phyloP scores from a whole-genome alignment of 2,113 vertebrate genomes.

The Grallaria varia region DNA sequence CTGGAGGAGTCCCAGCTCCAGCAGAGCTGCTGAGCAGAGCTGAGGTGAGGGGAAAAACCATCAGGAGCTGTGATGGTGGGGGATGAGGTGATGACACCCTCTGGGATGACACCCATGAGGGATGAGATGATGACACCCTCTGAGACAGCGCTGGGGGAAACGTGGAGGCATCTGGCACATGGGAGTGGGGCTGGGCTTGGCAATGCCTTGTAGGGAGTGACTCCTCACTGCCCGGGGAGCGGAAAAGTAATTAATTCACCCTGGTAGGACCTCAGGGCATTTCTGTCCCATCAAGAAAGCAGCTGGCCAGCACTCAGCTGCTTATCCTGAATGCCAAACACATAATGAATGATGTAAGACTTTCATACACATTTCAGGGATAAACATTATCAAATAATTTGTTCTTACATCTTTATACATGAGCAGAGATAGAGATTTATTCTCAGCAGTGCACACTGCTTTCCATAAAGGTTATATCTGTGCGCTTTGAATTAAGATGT shows the following conservation, averaged over 20 bases:
- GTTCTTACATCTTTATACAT: neutral
- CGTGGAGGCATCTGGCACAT: neutral
- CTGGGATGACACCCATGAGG: neutral
- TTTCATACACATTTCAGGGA: neutral
- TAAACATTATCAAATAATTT: constrained; percentile 1
- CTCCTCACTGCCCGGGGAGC: neutral
- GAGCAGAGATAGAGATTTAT: constrained; percentile 3
- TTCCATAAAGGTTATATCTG: neutral
- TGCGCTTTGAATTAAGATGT: neutral
- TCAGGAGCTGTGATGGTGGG: neutral
- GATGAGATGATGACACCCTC: neutral
- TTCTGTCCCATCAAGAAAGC: neutral
- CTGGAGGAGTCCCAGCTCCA: too few species aligned
- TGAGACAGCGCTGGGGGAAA: neutral
- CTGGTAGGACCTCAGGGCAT: neutral
- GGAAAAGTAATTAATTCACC: neutral
- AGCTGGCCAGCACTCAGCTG: neutral
- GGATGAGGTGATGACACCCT: neutral
- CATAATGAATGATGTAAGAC: neutral
- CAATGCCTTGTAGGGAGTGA: neutral
- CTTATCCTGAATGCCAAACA: neutral
- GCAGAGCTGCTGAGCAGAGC: too few species aligned
- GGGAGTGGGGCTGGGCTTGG: fast-evolving
- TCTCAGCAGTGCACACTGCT: neutral
- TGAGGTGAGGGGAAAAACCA: neutral